These are phyloP conservation scores for Sorex fumeus DNA, from an alignment of 2,113 vertebrate species.

Conservation along the genomic window DNA sequence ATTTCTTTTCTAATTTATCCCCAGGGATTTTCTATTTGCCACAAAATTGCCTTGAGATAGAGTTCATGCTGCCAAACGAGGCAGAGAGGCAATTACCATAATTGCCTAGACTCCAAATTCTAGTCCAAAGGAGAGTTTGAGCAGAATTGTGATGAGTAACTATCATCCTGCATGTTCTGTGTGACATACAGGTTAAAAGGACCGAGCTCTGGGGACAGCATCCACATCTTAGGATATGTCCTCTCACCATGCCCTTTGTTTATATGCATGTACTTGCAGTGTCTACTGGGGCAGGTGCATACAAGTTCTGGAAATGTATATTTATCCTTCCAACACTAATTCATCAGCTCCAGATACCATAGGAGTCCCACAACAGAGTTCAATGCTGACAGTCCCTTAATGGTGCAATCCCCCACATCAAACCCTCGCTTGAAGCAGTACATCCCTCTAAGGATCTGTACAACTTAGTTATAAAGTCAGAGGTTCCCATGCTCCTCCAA, in stretches of 20 bases:
- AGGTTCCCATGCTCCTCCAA: rapidly evolving
- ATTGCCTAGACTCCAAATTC: neutral
- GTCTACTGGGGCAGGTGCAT: rapidly evolving
- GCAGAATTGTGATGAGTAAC: neutral
- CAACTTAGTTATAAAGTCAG: no score
- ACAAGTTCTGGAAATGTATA: neutral
- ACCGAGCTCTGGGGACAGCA: neutral
- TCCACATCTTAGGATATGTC: rapidly evolving
- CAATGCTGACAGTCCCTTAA: neutral
- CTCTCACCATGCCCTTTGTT: neutral
- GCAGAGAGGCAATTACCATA: neutral
- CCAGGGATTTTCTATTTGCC: slow-evolving; percentile 69
- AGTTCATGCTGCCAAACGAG: neutral
- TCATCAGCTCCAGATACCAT: neutral
- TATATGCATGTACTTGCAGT: rapidly evolving
- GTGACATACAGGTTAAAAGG: neutral
- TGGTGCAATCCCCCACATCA: neutral
- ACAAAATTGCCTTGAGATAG: neutral
- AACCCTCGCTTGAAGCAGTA: no score
- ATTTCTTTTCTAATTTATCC: slow-evolving; percentile 73
- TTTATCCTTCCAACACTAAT: no score
- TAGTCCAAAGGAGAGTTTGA: neutral
- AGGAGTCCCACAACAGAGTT: neutral
- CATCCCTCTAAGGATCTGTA: neutral
- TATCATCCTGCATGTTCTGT: rapidly evolving